phyloP scores from a whole-genome alignment of 2,797 vertebrate species.

The Mus spretus region DNA sequence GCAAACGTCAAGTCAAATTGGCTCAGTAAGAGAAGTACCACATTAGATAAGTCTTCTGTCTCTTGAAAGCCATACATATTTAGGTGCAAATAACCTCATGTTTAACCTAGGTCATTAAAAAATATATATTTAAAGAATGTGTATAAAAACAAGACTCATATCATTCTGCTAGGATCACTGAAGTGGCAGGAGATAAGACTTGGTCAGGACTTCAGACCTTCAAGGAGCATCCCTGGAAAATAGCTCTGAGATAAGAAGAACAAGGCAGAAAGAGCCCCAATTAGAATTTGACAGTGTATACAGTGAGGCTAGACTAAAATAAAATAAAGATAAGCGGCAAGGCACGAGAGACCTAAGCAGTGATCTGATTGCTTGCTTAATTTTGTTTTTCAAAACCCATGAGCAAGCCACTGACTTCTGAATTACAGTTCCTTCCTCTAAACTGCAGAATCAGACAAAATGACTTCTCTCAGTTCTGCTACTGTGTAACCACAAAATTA shows the following conservation, averaged over 20 bases:
- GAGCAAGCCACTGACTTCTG: constrained; percentile 36
- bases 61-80: constrained; percentile 35
- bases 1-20: constrained; percentile 20
- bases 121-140: neutral
- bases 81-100: neutral
- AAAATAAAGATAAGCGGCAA: neutral
- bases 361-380: neutral
- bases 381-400: constrained; percentile 60
- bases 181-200: constrained; percentile 25
- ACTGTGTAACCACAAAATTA: neutral
- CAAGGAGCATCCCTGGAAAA: neutral
- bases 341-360: neutral
- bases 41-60: neutral
- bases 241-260: neutral
- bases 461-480: neutral
- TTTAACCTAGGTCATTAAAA: neutral
- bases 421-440: constrained; percentile 37
- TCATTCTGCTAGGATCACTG: neutral
- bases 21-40: neutral
- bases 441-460: constrained; percentile 39
- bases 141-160: neutral
- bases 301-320: neutral
- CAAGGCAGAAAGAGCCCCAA: neutral
- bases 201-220: neutral
- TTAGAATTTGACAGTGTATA: neutral